Evolutionary conservation across 2,113 vertebrate genomes (phyloP).

Genomic region (Lamprotornis superbus): DNA sequence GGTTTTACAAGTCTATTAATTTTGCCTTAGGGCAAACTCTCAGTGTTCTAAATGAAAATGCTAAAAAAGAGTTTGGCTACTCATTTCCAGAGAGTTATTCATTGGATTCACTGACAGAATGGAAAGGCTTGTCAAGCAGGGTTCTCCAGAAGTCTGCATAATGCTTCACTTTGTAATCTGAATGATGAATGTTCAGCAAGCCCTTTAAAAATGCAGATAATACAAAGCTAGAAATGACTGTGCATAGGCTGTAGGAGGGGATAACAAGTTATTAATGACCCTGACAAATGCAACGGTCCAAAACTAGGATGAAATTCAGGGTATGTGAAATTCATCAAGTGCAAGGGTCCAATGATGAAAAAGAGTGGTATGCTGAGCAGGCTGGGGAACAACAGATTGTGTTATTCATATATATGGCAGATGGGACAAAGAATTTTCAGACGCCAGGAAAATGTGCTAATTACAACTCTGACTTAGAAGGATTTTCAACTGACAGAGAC

Average conservation of each 20-base stretch:
- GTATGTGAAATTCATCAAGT: neutral
- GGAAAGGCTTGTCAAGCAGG: neutral
- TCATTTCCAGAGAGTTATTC: neutral
- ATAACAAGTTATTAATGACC: neutral
- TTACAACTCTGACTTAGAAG: neutral
- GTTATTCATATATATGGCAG: neutral
- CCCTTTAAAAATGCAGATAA: neutral
- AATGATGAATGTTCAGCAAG: neutral
- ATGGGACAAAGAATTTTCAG: neutral
- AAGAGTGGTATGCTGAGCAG: neutral
- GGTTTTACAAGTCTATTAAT: neutral
- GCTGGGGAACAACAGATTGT: neutral
- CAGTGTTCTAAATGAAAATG: neutral
- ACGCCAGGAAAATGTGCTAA: neutral
- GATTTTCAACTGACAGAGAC: neutral
- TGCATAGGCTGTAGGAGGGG: neutral
- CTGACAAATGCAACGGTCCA: neutral
- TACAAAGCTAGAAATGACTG: neutral
- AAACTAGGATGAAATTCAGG: neutral
- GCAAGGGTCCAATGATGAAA: neutral
- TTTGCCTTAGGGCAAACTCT: neutral
- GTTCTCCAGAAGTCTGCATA: neutral
- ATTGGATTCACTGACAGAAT: neutral
- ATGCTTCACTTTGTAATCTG: neutral
- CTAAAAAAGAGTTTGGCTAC: conserved; percentile 1